Evolutionary conservation across 2,888 invertebrate species (phyloP).

Genomic region (Perizoma flavofasciatum): DNA sequence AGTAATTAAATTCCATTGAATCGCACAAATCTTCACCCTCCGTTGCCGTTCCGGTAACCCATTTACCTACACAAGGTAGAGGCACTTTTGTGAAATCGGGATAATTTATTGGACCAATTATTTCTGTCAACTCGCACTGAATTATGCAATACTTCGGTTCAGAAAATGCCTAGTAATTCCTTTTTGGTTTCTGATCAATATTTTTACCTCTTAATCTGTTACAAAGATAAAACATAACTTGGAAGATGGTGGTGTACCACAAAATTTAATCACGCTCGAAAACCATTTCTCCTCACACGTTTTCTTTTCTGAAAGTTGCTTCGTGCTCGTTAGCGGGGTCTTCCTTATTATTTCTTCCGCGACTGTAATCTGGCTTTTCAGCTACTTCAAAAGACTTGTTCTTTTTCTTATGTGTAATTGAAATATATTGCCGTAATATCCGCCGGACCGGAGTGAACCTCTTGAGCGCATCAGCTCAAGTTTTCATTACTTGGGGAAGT

Average conservation of each 20-base stretch:
- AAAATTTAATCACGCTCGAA: slow-evolving; percentile 63
- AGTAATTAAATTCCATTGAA: slow-evolving; percentile 82
- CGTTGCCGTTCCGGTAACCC: slow-evolving; percentile 50
- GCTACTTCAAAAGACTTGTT: slow-evolving; percentile 83
- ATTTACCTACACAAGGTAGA: slow-evolving; percentile 45
- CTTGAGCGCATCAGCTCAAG: slow-evolving; percentile 79
- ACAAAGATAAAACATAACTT: no score
- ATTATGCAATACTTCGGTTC: slow-evolving; percentile 11
- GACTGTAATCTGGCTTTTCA: slow-evolving; percentile 81
- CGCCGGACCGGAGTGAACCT: slow-evolving; percentile 76
- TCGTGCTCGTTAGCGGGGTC: slow-evolving; percentile 73
- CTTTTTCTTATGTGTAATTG: slow-evolving; percentile 84
- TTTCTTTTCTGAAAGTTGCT: slow-evolving; percentile 71
- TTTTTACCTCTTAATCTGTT: no score
- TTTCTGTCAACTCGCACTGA: slow-evolving; percentile 17
- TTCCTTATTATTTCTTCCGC: slow-evolving; percentile 78
- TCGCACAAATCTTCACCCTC: slow-evolving; percentile 78
- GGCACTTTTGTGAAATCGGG: slow-evolving; percentile 27
- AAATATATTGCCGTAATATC: slow-evolving; percentile 84
- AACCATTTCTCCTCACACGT: slow-evolving; percentile 63
- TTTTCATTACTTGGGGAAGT: slow-evolving; percentile 80
- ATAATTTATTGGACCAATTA: slow-evolving; percentile 26
- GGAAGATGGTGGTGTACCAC: slow-evolving; percentile 22
- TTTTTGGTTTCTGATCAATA: not conserved
- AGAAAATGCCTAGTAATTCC: slow-evolving; percentile 1